Base-by-base conservation (phyloP, 2,888 invertebrate genomes). In the Pemphredon lugubris region DNA sequence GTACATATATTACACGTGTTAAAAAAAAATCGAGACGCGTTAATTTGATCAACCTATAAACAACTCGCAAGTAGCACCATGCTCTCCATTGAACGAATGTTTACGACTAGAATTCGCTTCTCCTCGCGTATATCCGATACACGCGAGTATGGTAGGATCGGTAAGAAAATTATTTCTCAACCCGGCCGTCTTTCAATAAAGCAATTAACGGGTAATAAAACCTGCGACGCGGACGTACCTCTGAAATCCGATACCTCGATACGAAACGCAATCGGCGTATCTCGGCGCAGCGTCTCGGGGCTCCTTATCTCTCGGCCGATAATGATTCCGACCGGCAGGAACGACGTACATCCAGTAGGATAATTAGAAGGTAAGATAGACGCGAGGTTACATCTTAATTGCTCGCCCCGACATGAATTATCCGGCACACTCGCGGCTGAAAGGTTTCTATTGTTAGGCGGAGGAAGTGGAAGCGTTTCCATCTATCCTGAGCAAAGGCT, bases 381-480 rank as follows among this genome's bases (percentile, higher is more conserved):
- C 54, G 66, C 57, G 54, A 40, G 58, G 68, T 72, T 65, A 66
- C 55, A 44, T 44, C 65, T 68, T 76, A 76, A 77, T 77, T 77
- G 77, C 66, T 64, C 63, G 66, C 32, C 69, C 53, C 51, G 54
- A 61, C 58, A 61, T 63, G 72, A 75, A 72, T 72, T 75, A 72
- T 59, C 67, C 73, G 65, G 55, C 63, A 70, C 59, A 66, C 67
- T 66, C 60, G 40, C 34, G 26, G 51, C 55, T 79, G 76, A 78
- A 75, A 78, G 75, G 70, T 57, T 70, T 78, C 73, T 66, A 70
- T 78, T 78, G 78, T 78, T 68, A 61, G 54, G 18, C 26, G 69
- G 39, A 75, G 78, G 78, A 78, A 78, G 78, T 67, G 68, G 59
- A 66, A 75, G 61, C 51, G 77, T 74, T 65, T 57, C 61, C 63